Percentiles rank a stretch among this genome's conserved stretches.
phyloP scores from a whole-genome alignment of 92 coral and sea anemone genomes.

The Isaurus tuberculatus region DNA sequence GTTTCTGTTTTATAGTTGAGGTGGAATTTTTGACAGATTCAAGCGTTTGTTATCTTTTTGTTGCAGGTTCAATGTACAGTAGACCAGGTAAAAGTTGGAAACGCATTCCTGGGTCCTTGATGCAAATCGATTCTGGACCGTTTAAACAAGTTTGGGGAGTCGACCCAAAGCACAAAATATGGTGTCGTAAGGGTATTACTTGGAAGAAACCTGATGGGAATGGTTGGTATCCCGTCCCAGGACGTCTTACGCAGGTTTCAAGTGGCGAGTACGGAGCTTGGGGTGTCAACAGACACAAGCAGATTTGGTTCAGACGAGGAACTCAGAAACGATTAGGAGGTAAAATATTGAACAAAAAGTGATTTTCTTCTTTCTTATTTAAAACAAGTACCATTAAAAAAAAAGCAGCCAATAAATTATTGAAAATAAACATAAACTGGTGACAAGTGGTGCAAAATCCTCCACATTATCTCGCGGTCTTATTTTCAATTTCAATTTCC shows the following conservation, averaged over 20 bases:
- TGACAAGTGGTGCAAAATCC: too few relatives aligned
- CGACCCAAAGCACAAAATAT: slow-evolving; percentile 26
- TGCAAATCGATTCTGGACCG: slow-evolving; percentile 63
- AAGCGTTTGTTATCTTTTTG: background rate
- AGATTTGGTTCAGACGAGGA: slow-evolving; percentile 28
- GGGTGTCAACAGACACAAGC: slow-evolving; percentile 28
- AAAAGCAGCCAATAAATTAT: too few relatives aligned
- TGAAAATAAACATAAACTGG: too few relatives aligned
- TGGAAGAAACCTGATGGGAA: slow-evolving; percentile 10
- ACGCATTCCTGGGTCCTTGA: slow-evolving; percentile 30
- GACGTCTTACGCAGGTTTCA: slow-evolving; percentile 3
- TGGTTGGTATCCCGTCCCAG: slow-evolving; percentile 27
- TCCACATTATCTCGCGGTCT: too few relatives aligned
- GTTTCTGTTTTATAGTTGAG: too few relatives aligned
- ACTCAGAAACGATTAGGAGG: background rate
- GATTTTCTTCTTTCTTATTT: too few relatives aligned
- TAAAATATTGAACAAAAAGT: background rate
- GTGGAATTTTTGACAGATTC: background rate
- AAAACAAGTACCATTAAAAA: too few relatives aligned
- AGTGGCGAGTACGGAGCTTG: slow-evolving; percentile 26
- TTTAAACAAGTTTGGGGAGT: slow-evolving; percentile 51
- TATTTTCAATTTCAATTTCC: too few relatives aligned
- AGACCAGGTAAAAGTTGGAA: slow-evolving; percentile 54
- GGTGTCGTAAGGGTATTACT: slow-evolving; percentile 51
- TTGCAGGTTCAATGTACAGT: slow-evolving; percentile 27